Evolutionary conservation across 1,140 invertebrate genomes (phyloP).

Genomic region (Dreissena polymorpha): DNA sequence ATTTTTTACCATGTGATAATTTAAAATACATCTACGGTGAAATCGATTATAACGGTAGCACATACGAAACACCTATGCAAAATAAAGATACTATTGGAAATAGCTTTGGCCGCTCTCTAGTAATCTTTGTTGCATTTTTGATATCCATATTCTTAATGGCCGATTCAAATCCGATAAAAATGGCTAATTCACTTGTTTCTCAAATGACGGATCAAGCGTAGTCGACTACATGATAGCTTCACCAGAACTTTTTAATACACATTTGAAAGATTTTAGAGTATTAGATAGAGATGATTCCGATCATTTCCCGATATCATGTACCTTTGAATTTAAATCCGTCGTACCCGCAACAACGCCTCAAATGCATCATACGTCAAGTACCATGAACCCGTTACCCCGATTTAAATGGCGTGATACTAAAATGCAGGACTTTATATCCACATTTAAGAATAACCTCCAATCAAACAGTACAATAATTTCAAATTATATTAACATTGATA

Average conservation of each 20-base stretch:
- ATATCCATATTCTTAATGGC: constrained; percentile 31
- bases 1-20: constrained; percentile 26
- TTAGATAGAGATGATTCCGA: constrained; percentile 27
- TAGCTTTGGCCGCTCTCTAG: constrained; percentile 21
- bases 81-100: constrained; percentile 25
- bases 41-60: constrained; percentile 21
- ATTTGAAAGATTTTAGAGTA: constrained; percentile 13
- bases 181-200: constrained; percentile 18
- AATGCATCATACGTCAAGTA: neutral
- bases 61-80: neutral
- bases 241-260: neutral
- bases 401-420: neutral
- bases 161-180: constrained; percentile 14
- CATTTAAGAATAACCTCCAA: neutral
- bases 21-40: constrained; percentile 22
- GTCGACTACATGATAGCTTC: constrained; percentile 41
- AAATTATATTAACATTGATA: neutral
- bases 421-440: neutral
- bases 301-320: constrained; percentile 41
- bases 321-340: neutral
- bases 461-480: neutral
- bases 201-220: constrained; percentile 36
- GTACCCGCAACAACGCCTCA: neutral
- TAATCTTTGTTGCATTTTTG: constrained; percentile 35
- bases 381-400: neutral